A percentile compares a stretch with the other conserved stretches of the same genome.
Evolutionary conservation across 2,113 vertebrate species (phyloP).

Genomic region (Oreochromis spilurus): DNA sequence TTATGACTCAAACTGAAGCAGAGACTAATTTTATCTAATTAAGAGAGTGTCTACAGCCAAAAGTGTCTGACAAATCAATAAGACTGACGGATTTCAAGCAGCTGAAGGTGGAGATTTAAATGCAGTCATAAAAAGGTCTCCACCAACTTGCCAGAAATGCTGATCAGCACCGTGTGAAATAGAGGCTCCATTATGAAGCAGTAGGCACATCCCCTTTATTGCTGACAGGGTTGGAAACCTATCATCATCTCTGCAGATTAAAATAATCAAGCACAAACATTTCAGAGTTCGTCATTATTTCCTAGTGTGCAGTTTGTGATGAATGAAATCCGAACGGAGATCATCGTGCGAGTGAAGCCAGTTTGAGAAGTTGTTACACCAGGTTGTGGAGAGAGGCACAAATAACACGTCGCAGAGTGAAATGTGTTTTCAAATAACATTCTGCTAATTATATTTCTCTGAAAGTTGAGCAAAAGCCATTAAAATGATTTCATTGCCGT

Average conservation of each 20-base stretch:
- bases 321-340: background rate
- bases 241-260: conserved; percentile 28
- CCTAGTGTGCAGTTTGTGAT: background rate
- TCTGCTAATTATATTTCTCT: conserved; percentile 44
- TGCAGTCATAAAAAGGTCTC: conserved; percentile 14
- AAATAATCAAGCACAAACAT: conserved; percentile 35
- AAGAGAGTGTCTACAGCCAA: background rate
- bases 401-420: conserved; percentile 16
- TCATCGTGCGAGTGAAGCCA: background rate
- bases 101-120: conserved; percentile 19
- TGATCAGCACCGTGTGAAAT: conserved; percentile 15
- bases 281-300: conserved; percentile 13
- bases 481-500: conserved; percentile 24
- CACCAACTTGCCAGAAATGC: conserved; percentile 6
- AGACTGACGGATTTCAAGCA: background rate
- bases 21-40: background rate
- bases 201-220: background rate
- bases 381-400: background rate
- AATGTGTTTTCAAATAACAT: conserved; percentile 18
- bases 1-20: background rate
- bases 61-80: background rate
- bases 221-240: conserved; percentile 23
- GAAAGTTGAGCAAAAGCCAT: conserved; percentile 18
- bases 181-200: conserved; percentile 17
- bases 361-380: background rate